phyloP scores from a whole-genome alignment of 2,113 vertebrate species.

The Alethe castanea region DNA sequence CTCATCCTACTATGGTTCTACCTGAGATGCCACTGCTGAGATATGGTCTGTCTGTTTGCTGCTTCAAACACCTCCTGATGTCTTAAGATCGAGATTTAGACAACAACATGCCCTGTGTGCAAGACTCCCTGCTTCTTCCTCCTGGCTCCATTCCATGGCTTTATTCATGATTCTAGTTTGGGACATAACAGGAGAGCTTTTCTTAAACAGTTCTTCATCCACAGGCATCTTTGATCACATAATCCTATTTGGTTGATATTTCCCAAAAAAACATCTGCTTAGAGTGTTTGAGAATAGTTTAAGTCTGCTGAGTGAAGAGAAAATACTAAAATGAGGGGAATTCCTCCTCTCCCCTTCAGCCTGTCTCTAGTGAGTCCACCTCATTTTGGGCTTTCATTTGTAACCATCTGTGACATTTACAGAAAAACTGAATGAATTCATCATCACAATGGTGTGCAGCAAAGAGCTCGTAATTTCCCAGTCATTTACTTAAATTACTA shows the following conservation, averaged over 20 bases:
- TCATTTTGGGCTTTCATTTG: background rate
- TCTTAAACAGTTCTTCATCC: background rate
- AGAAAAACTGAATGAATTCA: background rate
- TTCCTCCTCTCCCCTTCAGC: background rate
- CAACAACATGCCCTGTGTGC: background rate
- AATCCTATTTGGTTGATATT: background rate
- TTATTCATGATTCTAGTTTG: background rate
- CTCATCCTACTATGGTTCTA: background rate
- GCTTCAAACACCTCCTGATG: background rate
- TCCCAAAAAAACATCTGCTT: background rate
- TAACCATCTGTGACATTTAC: constrained; percentile 4
- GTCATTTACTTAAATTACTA: background rate
- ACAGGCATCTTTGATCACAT: background rate
- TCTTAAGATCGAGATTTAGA: background rate
- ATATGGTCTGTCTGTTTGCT: background rate
- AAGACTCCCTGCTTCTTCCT: background rate
- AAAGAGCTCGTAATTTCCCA: background rate
- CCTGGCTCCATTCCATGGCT: background rate
- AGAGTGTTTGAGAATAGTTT: background rate
- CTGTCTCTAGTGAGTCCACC: background rate
- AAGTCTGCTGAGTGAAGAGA: background rate
- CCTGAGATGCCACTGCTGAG: background rate
- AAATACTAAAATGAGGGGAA: background rate
- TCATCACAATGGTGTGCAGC: background rate
- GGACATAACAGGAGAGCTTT: background rate